phyloP scores from a whole-genome alignment of 2,888 invertebrate species.

The Morpho helenor region DNA sequence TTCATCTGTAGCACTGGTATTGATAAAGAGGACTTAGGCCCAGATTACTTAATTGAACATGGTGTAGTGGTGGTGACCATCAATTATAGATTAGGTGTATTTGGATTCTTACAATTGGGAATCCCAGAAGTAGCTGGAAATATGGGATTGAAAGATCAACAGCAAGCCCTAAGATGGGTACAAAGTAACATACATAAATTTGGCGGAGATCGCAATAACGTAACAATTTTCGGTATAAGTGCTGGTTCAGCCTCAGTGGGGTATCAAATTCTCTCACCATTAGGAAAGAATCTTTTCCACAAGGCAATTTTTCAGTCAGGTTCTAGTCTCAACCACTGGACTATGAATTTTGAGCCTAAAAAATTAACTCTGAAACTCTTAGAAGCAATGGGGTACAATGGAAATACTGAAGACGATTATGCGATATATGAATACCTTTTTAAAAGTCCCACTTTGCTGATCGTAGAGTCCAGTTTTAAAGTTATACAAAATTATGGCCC shows the following conservation, averaged over 20 bases:
- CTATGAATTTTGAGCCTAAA: constrained; percentile 39
- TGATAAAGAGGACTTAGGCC: constrained; percentile 42
- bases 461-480: constrained; percentile 30
- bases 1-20: constrained; percentile 50
- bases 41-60: constrained; percentile 52
- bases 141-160: constrained; percentile 60
- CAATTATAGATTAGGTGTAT: constrained; percentile 57
- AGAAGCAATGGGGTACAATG: constrained; percentile 37
- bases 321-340: constrained; percentile 48
- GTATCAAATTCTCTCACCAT: constrained; percentile 44
- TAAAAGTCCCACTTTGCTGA: constrained; percentile 25
- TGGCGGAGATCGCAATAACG: constrained; percentile 48
- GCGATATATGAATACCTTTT: constrained; percentile 37
- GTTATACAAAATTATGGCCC: constrained; percentile 25
- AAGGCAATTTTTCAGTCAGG: constrained; percentile 55
- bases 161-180: constrained; percentile 53
- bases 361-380: constrained; percentile 35
- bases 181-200: constrained; percentile 47
- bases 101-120: constrained; percentile 56
- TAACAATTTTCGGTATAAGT: constrained; percentile 50
- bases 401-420: constrained; percentile 30
- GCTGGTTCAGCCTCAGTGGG: constrained; percentile 50
- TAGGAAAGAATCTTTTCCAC: constrained; percentile 46
- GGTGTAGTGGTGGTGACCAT: constrained; percentile 55
- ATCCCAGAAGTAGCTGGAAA: constrained; percentile 52